phyloP scores from a whole-genome alignment of 1,140 invertebrate species.

The Diorhabda elongata region DNA sequence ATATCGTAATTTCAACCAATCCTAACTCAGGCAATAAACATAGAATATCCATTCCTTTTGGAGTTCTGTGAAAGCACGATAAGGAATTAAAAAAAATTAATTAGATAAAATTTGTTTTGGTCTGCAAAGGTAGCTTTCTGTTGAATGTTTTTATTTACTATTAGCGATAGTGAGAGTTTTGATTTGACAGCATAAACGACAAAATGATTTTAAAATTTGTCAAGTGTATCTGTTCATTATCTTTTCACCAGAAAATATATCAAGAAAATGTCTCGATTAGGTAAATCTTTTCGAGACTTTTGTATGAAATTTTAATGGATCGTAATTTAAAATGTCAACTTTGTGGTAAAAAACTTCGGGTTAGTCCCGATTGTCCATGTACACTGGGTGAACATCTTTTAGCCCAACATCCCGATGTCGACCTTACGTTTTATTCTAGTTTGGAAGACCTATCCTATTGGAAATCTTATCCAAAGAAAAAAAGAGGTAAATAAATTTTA shows the following conservation, averaged over 20 bases:
- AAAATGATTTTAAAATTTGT: neutral
- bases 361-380: conserved; percentile 27
- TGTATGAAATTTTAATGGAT: conserved; percentile 25
- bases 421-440: conserved; percentile 31
- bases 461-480: neutral
- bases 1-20: no score
- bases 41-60: no score
- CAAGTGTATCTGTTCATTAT: neutral
- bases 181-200: neutral
- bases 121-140: no score
- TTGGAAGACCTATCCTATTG: conserved; percentile 11
- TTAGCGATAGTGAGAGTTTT: no score
- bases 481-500: conserved; percentile 7
- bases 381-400: conserved; percentile 32
- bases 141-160: no score
- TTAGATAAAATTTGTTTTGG: no score
- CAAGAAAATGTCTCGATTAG: conserved; percentile 2
- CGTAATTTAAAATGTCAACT: conserved; percentile 28
- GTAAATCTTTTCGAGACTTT: neutral
- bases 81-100: no score
- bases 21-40: no score
- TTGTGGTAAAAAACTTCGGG: conserved; percentile 33
- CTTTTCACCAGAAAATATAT: neutral
- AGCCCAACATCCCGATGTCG: conserved; percentile 30
- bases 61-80: no score